Base-by-base conservation (phyloP, 1,140 invertebrate species). In the Manduca sexta region DNA sequence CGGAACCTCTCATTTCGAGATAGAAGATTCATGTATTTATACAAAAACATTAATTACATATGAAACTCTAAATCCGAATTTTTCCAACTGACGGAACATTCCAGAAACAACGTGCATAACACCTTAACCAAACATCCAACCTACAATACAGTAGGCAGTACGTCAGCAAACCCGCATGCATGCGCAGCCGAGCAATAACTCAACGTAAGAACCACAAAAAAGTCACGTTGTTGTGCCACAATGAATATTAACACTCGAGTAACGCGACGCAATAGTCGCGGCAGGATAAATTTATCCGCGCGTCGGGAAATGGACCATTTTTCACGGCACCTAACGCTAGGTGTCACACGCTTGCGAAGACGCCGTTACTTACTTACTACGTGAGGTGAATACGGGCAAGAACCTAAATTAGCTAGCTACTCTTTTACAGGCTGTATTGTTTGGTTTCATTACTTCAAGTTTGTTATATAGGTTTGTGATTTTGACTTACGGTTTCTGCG, bases 201-300 rank as follows among this genome's bases (percentile, higher is more conserved):
- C 43, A 45, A 34, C 31, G 16, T 6, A 18, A 35, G 21, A 45
- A 55, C 50, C 52, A 62, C 41, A 52, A 37, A 53, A 67, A 74
- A 72, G 66, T 76, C 67, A 67, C 69, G 65, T 62, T 75, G 73
- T 73, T 71, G 69, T 71, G 52, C 58, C 63, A 64, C 68, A 77
- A 84, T 84, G 81, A 84, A 84, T 84, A 84, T 84, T 84, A 82
- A 84, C 81, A 80, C 64, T 62, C 68, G 65, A 76, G 74, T 76
- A 82, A 75, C 72, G 68, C 52, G 49, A 69, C 66, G 74, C 69
- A 82, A 77, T 77, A 72, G 73, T 71, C 63, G 64, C 68, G 65
- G 54, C 60, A 60, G 74, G 78, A 84, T 82, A 82, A 82, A 82
- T 84, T 84, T 75, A 81, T 82, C 77, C 67, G 60, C 64, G 61